phyloP scores from a whole-genome alignment of 2,888 invertebrate species.

The Mythimna vitellina region DNA sequence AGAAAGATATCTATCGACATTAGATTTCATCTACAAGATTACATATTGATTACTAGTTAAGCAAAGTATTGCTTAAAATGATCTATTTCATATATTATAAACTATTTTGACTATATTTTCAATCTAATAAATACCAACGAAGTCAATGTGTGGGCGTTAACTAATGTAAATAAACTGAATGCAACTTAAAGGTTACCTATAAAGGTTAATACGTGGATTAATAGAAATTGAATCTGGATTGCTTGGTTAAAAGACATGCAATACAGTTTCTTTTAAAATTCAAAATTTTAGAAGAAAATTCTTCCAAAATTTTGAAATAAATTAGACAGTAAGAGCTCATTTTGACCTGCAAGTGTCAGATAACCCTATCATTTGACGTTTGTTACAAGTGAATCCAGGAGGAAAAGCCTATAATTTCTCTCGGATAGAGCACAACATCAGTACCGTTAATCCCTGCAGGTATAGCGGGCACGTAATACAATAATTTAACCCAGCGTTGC shows the following conservation, averaged over 20 bases:
- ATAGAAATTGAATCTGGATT: constrained; percentile 7
- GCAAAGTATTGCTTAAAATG: constrained; percentile 32
- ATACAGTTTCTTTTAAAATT: too few species aligned
- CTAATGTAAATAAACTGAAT: constrained; percentile 5
- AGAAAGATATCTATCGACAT: constrained; percentile 15
- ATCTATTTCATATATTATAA: constrained; percentile 18
- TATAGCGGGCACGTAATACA: constrained; percentile 57
- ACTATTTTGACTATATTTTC: constrained; percentile 8
- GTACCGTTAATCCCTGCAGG: constrained; percentile 63
- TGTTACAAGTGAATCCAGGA: constrained; percentile 26
- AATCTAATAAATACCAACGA: constrained; percentile 24
- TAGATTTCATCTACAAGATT: constrained; percentile 38
- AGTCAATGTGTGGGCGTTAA: constrained; percentile 19
- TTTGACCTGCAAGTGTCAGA: neutral
- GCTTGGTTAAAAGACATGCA: too few species aligned
- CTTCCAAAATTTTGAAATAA: too few species aligned
- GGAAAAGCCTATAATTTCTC: constrained; percentile 25
- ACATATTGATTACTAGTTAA: constrained; percentile 15
- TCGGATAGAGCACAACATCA: constrained; percentile 43
- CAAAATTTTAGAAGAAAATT: too few species aligned
- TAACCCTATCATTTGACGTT: neutral
- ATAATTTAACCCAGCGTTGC: constrained; percentile 48
- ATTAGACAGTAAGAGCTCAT: too few species aligned
- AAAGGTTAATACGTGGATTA: neutral
- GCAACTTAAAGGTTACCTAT: neutral